Percentiles rank a stretch among this genome's conserved stretches.
These are phyloP conservation scores for Carcina quercana DNA, from an alignment of 2,888 invertebrate species.

Conservation along the genomic window DNA sequence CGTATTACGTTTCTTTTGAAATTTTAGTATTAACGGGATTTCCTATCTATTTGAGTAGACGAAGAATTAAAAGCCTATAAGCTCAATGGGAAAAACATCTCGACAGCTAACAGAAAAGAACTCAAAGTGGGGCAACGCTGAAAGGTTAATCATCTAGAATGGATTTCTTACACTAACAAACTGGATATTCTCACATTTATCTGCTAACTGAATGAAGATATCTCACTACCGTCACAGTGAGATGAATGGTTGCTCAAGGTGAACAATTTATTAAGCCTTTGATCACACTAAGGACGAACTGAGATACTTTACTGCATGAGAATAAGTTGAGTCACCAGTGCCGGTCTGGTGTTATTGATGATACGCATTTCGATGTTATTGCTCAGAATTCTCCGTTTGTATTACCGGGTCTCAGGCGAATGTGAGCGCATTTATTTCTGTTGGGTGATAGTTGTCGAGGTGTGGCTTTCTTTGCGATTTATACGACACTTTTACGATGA, in stretches of 20 bases:
- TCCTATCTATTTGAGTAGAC: too few species aligned
- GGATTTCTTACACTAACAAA: conserved; percentile 42
- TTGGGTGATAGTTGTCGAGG: conserved; percentile 9
- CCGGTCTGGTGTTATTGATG: conserved; percentile 9
- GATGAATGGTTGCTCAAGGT: conserved; percentile 43
- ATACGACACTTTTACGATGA: too few species aligned
- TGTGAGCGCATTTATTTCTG: conserved; percentile 10
- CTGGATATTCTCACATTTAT: conserved; percentile 36
- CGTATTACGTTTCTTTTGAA: too few species aligned
- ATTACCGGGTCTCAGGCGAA: conserved; percentile 8
- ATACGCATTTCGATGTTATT: conserved; percentile 10
- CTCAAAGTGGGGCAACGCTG: conserved; percentile 33
- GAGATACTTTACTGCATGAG: conserved; percentile 10
- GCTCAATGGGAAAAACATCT: too few species aligned
- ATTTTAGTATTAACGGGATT: too few species aligned
- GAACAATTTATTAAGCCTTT: conserved; percentile 36
- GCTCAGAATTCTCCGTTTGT: conserved; percentile 7
- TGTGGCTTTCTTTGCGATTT: conserved; percentile 7
- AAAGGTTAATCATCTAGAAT: conserved; percentile 47
- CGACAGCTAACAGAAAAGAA: conserved; percentile 18
- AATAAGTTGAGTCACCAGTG: conserved; percentile 1
- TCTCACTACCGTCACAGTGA: conserved; percentile 29
- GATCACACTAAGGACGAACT: conserved; percentile 17
- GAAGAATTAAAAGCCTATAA: too few species aligned
- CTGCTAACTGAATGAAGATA: conserved; percentile 35